These are phyloP conservation scores for Smithornis capensis DNA, from an alignment of 2,113 vertebrate species.

Conservation along the genomic window DNA sequence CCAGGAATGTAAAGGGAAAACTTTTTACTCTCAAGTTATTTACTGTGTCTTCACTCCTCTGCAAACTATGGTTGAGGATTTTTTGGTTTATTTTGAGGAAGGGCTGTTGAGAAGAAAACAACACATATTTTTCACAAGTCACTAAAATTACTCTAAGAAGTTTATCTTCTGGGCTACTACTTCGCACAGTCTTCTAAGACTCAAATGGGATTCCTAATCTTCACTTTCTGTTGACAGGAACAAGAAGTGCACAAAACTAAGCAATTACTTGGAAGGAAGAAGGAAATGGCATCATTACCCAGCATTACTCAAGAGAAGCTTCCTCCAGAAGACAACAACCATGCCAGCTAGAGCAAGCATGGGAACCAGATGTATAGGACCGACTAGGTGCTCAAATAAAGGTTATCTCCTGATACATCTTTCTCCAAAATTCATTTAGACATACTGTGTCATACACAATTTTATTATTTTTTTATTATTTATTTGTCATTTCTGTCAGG, in stretches of 20 bases:
- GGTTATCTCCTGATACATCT: not conserved
- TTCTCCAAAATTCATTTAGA: not conserved
- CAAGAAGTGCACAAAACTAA: not conserved
- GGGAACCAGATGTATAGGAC: rapidly evolving
- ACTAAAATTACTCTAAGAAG: not conserved
- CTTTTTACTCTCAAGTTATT: not conserved
- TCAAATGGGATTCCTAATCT: not conserved
- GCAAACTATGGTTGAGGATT: not conserved
- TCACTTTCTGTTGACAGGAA: not conserved
- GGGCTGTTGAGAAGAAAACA: not conserved
- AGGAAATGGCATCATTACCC: not conserved
- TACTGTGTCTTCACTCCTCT: not conserved
- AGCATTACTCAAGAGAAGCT: not conserved
- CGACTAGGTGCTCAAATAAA: not conserved
- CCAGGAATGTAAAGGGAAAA: slow-evolving; percentile 13
- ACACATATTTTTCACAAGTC: not conserved
- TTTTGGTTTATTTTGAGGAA: not conserved
- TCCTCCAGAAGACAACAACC: not conserved
- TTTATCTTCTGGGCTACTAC: not conserved
- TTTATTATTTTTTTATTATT: not conserved
- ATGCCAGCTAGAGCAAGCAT: rapidly evolving
- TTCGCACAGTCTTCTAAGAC: not conserved
- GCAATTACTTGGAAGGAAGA: not conserved
- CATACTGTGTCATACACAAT: not conserved
- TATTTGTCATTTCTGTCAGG: not conserved